These are phyloP conservation scores for Apeltes quadracus DNA, from an alignment of 2,113 vertebrate genomes.

Conservation along the genomic window DNA sequence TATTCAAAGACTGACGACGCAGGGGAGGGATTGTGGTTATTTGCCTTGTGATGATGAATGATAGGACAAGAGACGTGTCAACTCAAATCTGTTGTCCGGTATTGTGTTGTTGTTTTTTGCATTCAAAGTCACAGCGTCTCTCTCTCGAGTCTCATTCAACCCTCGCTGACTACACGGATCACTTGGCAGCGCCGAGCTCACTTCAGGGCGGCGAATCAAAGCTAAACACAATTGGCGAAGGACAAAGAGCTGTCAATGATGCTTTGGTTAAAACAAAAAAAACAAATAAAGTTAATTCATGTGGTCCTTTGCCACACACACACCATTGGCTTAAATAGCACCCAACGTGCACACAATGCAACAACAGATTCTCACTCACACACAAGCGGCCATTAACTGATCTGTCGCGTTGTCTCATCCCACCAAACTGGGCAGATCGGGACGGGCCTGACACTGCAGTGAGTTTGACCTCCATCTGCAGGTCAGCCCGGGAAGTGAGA, in stretches of 20 bases:
- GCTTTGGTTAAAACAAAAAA: slow-evolving; percentile 27
- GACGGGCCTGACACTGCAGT: slow-evolving; percentile 28
- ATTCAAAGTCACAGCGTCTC: slow-evolving; percentile 47
- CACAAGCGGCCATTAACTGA: slow-evolving; percentile 17
- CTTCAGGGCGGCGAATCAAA: slow-evolving; percentile 40
- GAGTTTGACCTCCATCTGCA: slow-evolving; percentile 75
- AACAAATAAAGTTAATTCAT: slow-evolving; percentile 46
- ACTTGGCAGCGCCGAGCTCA: slow-evolving; percentile 20
- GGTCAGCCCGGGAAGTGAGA: slow-evolving; percentile 65
- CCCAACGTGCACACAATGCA: slow-evolving; percentile 24
- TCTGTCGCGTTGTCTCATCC: slow-evolving; percentile 35
- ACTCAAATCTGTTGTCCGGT: slow-evolving; percentile 24
- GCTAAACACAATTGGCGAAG: slow-evolving; percentile 28
- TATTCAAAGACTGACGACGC: slow-evolving; percentile 6
- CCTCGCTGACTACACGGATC: slow-evolving; percentile 13
- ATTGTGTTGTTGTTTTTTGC: slow-evolving; percentile 12
- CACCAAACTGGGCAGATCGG: slow-evolving; percentile 32
- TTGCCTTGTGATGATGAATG: slow-evolving; percentile 6
- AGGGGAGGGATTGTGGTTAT: slow-evolving; percentile 12
- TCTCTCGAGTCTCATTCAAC: slow-evolving; percentile 29
- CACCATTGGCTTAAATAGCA: slow-evolving; percentile 46
- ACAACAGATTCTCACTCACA: slow-evolving; percentile 18
- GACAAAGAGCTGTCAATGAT: slow-evolving; percentile 48
- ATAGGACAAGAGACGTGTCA: slow-evolving; percentile 8
- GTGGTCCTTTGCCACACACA: slow-evolving; percentile 38